These are phyloP conservation scores for Drosophila tropicalis DNA, from an alignment of 1,140 invertebrate genomes.

Conservation along the genomic window DNA sequence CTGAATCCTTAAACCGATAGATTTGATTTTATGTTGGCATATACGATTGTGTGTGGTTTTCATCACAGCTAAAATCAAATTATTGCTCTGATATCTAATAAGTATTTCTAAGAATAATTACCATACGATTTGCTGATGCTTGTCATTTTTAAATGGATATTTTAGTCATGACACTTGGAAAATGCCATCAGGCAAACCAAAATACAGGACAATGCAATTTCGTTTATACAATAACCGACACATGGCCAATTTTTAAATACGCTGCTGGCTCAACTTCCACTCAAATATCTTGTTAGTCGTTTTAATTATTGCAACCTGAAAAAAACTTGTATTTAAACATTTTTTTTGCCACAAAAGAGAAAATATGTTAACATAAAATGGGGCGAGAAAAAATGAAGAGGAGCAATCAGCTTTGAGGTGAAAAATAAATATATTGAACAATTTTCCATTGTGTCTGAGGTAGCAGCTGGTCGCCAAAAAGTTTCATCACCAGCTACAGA, in stretches of 20 bases:
- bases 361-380: constrained; percentile 5
- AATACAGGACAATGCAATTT: background rate
- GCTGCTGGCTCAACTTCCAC: background rate
- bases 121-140: no score
- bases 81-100: no score
- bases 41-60: no score
- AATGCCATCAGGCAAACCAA: background rate
- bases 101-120: no score
- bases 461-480: constrained; percentile 49
- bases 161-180: background rate
- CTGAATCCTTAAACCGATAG: no score
- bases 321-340: no score
- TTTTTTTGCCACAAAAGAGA: background rate
- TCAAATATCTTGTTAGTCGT: constrained; percentile 3
- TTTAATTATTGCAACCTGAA: background rate
- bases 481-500: constrained; percentile 1
- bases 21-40: no score
- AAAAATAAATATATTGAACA: constrained; percentile 27
- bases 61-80: no score
- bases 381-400: no score
- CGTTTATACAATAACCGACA: background rate
- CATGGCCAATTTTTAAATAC: constrained; percentile 13
- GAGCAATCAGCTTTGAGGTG: constrained; percentile 1
- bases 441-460: constrained; percentile 38
- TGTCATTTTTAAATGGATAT: background rate